Conservation (phyloP, 2,888 invertebrate genomes). For the Harpagoxenus sublaevis region DNA sequence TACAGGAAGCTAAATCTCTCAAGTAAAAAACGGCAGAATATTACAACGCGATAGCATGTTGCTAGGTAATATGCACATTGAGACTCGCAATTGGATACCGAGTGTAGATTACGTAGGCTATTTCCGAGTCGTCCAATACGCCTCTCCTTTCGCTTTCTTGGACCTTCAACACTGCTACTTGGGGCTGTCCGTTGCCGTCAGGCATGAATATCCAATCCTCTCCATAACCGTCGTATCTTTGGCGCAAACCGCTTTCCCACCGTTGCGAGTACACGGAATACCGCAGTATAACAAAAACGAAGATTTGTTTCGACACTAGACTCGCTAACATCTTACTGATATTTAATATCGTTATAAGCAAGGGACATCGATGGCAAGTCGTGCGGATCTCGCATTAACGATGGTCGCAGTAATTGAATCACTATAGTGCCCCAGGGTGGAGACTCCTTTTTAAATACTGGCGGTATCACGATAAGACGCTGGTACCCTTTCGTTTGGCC, state of each 20-base stretch:
- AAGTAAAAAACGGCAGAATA: background rate
- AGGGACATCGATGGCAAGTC: background rate
- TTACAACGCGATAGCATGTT: background rate
- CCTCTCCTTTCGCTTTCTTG: constrained; percentile 73
- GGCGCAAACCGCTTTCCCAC: constrained; percentile 79
- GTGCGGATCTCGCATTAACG: background rate
- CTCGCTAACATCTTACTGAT: constrained; percentile 15
- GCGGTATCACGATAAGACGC: constrained; percentile 67
- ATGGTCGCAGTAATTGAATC: constrained; percentile 18
- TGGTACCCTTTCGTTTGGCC: constrained; percentile 72
- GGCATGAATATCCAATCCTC: constrained; percentile 86
- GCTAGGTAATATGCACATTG: background rate
- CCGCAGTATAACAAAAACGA: constrained; percentile 12
- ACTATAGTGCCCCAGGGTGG: background rate
- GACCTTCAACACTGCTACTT: constrained; percentile 84
- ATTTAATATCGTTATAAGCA: background rate
- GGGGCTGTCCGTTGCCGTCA: constrained; percentile 84
- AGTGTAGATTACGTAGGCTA: constrained; percentile 82
- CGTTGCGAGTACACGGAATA: constrained; percentile 15
- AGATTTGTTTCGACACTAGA: background rate
- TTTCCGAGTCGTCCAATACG: constrained; percentile 76
- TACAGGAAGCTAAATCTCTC: background rate
- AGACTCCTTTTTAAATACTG: constrained; percentile 76
- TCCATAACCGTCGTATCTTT: constrained; percentile 84
- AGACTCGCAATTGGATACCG: constrained; percentile 73